Conservation (phyloP, 2,888 invertebrate species). For the Pasiphila rectangulata region DNA sequence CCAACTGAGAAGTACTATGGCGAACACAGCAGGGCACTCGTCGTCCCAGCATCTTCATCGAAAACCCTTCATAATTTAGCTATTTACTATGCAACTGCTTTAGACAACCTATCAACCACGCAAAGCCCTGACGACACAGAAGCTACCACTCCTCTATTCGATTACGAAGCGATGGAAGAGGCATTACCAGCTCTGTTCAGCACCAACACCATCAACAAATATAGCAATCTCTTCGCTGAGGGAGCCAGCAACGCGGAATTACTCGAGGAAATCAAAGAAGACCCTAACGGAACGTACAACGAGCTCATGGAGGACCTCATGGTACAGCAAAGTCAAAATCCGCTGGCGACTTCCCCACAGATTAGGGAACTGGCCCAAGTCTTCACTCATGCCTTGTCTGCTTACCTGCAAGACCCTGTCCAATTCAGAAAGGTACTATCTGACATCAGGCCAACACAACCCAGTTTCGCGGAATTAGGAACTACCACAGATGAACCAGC, state of each 20-base stretch:
- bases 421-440: constrained; percentile 88
- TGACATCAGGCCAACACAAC: constrained; percentile 89
- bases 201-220: constrained; percentile 84
- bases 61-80: constrained; percentile 89
- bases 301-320: constrained; percentile 79
- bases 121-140: constrained; percentile 57
- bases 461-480: constrained; percentile 76
- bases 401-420: constrained; percentile 91
- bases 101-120: constrained; percentile 79
- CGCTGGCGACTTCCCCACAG: constrained; percentile 82
- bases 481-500: constrained; percentile 59
- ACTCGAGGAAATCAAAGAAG: constrained; percentile 64
- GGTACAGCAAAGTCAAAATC: constrained; percentile 83
- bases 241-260: constrained; percentile 57
- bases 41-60: constrained; percentile 87
- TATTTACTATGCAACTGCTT: constrained; percentile 88
- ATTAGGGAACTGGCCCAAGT: constrained; percentile 90
- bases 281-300: constrained; percentile 67
- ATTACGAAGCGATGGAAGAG: constrained; percentile 67
- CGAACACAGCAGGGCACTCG: constrained; percentile 80
- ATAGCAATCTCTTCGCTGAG: constrained; percentile 69
- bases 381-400: constrained; percentile 90
- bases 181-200: constrained; percentile 84
- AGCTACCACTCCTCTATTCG: constrained; percentile 53
- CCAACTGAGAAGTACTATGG: constrained; percentile 72